Base-by-base conservation (phyloP, 2,888 invertebrate species). In the Gastrophysa polygoni region DNA sequence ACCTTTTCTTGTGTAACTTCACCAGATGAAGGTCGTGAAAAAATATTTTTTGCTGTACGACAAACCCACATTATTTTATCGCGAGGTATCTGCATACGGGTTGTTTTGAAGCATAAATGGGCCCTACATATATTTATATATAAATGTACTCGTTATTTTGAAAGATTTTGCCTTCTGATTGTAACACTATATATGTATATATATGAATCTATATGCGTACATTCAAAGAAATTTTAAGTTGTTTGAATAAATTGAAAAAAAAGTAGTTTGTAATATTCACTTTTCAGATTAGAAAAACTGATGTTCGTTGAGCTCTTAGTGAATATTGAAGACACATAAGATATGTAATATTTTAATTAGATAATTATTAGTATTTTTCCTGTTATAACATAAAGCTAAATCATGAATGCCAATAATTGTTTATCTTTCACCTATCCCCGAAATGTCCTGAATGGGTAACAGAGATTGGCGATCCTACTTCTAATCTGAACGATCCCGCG, bases 141-240 rank as follows among this genome's bases (percentile, higher is more conserved):
- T 63, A 59, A 46, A 48, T 56, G 56, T 59, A 63, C 55, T 59
- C 59, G 43, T 63, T 57, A 38, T 59, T 46, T 51, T 50, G 38
- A 55, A 50, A 57, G 49, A 52, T 29, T 51, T 51, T 50, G 55
- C 54, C 55, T 64, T 61, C 47, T 48, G 60, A 57, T 61, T 46
- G 54, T 64, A 61, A 32, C 51, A 50, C 46, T 55, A 61, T 64
- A 61, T 61, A 58, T 61, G 51, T 61, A 59, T 64, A 61, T 61
- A 61, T 58, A 61, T 50, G 64, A 63, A 63, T 62, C 57, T 67
- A 57, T 63, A 64, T 66, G 63, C 61, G 59, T 66, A 63, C 63
- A 64, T 63, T 63, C 60, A 54, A 57, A 59, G 57, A 61, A 62
- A 59, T 57, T 60, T 64, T 64, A 66, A 66, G 62, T 66, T 66